Evolutionary conservation across 1,140 invertebrate species (phyloP).

Genomic region (Drosophila pseudoananassae): DNA sequence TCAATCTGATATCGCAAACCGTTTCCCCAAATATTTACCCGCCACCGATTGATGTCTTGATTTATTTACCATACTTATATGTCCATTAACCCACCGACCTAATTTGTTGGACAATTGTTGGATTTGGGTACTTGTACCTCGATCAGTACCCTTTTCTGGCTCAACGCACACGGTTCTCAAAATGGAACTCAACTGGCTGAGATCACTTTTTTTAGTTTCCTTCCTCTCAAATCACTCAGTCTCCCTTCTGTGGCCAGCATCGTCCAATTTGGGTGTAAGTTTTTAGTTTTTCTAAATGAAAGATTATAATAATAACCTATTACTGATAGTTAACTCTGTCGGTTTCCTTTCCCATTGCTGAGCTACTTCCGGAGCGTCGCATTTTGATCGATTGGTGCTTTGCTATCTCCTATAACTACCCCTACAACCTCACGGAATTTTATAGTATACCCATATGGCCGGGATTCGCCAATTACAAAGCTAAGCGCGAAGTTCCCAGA

Average conservation of each 20-base stretch:
- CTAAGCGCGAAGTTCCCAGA: constrained; percentile 45
- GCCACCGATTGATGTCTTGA: constrained; percentile 60
- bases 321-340: constrained; percentile 44
- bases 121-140: constrained; percentile 11
- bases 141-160: constrained; percentile 31
- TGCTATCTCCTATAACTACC: constrained; percentile 66
- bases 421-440: constrained; percentile 55
- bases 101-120: constrained; percentile 31
- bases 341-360: constrained; percentile 67
- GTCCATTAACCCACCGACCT: constrained; percentile 37
- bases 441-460: constrained; percentile 82
- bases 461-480: constrained; percentile 64
- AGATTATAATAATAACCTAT: background rate
- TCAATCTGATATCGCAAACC: constrained; percentile 30
- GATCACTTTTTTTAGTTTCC: background rate
- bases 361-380: constrained; percentile 69
- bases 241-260: constrained; percentile 47
- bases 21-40: constrained; percentile 62
- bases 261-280: constrained; percentile 53
- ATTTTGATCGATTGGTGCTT: constrained; percentile 78
- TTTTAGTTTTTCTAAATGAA: no score
- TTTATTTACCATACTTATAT: constrained; percentile 47
- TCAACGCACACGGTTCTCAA: constrained; percentile 25
- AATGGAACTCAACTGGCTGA: constrained; percentile 28
- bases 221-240: background rate